Base-by-base conservation (phyloP, 2,888 invertebrate species). In the Nephrotoma appendiculata region DNA sequence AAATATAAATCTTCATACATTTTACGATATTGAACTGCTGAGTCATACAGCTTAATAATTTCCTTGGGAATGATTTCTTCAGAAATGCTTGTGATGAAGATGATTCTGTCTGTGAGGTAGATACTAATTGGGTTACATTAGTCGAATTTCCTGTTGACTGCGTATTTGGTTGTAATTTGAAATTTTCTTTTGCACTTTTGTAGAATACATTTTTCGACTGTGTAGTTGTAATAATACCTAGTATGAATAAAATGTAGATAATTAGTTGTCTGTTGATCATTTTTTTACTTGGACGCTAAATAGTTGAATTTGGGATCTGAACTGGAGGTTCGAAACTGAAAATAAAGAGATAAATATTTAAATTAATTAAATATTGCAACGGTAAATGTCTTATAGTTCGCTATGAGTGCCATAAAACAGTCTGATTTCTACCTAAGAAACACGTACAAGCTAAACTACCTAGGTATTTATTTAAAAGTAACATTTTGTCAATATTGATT, bases 1-100 rank as follows among this genome's bases (percentile, higher is more conserved):
- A 90, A 85, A 93, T 92, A 87, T 93, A 92, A n/a, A 94, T 92
- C 89, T 93, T 93, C 86, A 94, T 89, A 89, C 94, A 94, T 90
- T 93, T 93, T 87, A 92, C 87, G 6, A 93, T 90, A 85, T 93
- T 93, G 41, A 89, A 89, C 44, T 89, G 89, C 2, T 31, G 1
- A 7, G 90, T 89, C 43, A 92, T 89, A 87, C 92, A 92, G 86
- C 91, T 90, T 71, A 91, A 90, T 52, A 92, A 90, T 19, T 91
- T 89, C 88, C 89, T 90, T 3, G 92, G 91, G 86, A 91, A 90
- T 19, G 42, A n/a, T 45, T 43, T 11, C 4, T 85, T 85, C 1
- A 85, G 11, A 44, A 19, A 85, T 19, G 5, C 9, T 9, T 31
- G 31, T 31, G 84, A 7, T 5, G 43, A 84, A n/a, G 84, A 12